These are phyloP conservation scores for Agapornis canus DNA, from an alignment of 2,797 vertebrate genomes.

Conservation along the genomic window DNA sequence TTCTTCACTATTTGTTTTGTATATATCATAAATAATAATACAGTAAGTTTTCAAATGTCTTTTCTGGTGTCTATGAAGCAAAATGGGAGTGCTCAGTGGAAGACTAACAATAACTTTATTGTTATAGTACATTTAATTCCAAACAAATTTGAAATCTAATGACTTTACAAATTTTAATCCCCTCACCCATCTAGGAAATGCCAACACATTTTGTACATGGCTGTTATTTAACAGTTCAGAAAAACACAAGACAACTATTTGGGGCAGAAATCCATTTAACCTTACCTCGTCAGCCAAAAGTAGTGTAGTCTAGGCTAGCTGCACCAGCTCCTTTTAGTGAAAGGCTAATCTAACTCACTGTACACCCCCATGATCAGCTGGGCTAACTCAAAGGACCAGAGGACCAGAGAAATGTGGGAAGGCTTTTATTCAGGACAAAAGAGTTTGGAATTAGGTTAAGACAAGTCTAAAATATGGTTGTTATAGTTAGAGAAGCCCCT, in stretches of 20 bases:
- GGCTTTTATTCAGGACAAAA: background rate
- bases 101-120: constrained; percentile 46
- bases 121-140: background rate
- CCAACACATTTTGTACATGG: background rate
- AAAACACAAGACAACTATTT: background rate
- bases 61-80: constrained; percentile 29
- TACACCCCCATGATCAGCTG: background rate
- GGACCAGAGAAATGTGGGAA: background rate
- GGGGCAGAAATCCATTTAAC: background rate
- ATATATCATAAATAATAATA: constrained; percentile 52
- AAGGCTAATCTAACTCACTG: background rate
- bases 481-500: background rate
- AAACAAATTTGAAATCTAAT: constrained; percentile 32
- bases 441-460: background rate
- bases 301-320: background rate
- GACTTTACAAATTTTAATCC: constrained; percentile 12
- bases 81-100: constrained; percentile 33
- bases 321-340: background rate
- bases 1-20: constrained; percentile 40
- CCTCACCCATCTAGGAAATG: background rate
- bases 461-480: background rate
- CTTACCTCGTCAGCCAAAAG: background rate
- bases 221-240: background rate
- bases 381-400: background rate
- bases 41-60: constrained; percentile 44